Evolutionary conservation across 2,113 vertebrate genomes (phyloP), one percentile per base, ranked within the genome.

Genomic region (Rhinopithecus roxellana): DNA sequence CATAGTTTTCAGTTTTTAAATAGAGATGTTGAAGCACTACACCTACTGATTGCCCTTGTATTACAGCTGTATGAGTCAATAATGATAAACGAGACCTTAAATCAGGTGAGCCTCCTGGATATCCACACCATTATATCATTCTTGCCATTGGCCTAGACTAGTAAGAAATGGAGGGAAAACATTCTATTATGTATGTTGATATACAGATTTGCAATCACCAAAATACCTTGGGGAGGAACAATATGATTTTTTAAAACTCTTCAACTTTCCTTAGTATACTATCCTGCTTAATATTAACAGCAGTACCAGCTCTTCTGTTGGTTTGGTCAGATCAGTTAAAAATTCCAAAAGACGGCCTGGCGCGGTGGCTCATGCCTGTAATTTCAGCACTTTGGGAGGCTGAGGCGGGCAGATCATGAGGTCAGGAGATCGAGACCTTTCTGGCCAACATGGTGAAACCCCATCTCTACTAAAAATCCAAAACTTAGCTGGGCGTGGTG

Each of bases 1-100:
- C 12, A 50, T 55, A 20, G 17, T 80, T 95, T 97, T 95, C 77
- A 77, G 50, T 90, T 25, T 86, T 83, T 82, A 75, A 91, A 27
- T 48, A 77, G 16, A 81, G 38, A 67, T 23, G 69, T 94, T 82
- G 59, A 96, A 82, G 78, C 3, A 30, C 20, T 64, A 50, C 11
- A 75, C 8, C 22, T 86, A 86, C 72, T 78, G n/a, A 92, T 94
- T 94, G 32, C 14, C 57, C 10, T 50, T 80, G 4, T 81, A 64
- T 89, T 89, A 64, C 9, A 87, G 61, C 32, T 72, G 27, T 59
- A 43, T 86, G 43, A 86, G 38, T 74, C n/a, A 35, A 25, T 27
- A 91, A 22, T 64, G 55, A 93, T 84, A 84, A 57, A 16, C 9
- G 35, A 90, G 88, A 61, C 48, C 12, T 83, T 94, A 97, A 90